Conservation (phyloP, 2,113 vertebrate species). For the Heterotis niloticus region DNA sequence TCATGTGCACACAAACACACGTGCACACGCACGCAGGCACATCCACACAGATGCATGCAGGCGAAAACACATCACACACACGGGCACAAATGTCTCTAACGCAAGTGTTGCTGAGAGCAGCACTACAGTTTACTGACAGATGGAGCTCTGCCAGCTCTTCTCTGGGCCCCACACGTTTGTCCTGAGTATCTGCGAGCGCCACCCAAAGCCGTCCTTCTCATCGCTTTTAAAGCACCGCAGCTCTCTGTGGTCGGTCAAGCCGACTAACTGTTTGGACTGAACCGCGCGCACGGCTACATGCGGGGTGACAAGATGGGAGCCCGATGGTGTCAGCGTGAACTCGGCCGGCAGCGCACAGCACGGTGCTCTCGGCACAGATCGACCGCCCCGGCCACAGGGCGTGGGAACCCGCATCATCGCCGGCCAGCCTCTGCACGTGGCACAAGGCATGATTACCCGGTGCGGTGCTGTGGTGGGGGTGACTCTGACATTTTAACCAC, state of each 20-base stretch:
- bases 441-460: neutral
- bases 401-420: neutral
- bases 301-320: neutral
- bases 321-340: too few relatives aligned
- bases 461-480: neutral
- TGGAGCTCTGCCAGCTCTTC: neutral
- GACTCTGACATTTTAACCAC: neutral
- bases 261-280: neutral
- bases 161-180: neutral
- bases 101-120: too few relatives aligned
- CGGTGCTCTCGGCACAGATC: too few relatives aligned
- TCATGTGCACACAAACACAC: neutral
- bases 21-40: too few relatives aligned
- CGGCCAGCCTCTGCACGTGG: neutral
- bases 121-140: too few relatives aligned
- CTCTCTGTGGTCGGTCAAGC: neutral
- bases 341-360: too few relatives aligned
- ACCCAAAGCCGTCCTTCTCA: neutral
- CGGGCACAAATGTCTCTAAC: too few relatives aligned
- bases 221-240: neutral
- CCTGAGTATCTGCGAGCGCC: neutral
- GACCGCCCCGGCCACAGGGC: neutral
- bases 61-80: too few relatives aligned
- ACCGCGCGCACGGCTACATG: neutral
- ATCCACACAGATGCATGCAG: too few relatives aligned